Evolutionary conservation across 2,888 invertebrate species (phyloP), one percentile per base, ranked within the genome.

Genomic region (Enchytraeus crypticus): DNA sequence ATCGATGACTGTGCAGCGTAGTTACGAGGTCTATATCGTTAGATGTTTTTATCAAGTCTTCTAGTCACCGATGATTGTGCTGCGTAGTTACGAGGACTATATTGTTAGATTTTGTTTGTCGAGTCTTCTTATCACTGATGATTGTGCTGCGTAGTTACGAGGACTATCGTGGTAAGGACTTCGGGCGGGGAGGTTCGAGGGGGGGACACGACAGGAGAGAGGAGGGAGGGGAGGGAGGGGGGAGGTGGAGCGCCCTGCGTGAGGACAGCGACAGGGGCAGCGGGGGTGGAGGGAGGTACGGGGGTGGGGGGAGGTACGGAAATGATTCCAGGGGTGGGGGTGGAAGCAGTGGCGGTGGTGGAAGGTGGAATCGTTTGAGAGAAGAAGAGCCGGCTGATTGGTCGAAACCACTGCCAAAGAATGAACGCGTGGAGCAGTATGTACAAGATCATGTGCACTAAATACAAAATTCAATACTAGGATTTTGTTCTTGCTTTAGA

Each of bases 351-450:
- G 38, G 32, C 23, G 62, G 62, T 21, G 60, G 63, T 1, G 23
- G 49, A 3, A 56, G 77, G 82, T 74, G 67, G 66, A 64, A 55
- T 38, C 30, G 58, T 4, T 59, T 62, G 49, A 47, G 58, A 18
- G 64, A 64, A 26, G 62, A 62, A 0, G 57, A 59, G 5, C 47
- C 29, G 5, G 60, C 34, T 23, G 95, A 95, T 80, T 96, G 92
- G 90, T 88, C 90, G 71, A 77, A 87, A 72, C 88, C 90, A 75
- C 83, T 89, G 75, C 85, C 89, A 69, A 85, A 87, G 76, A 92
- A 95, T 82, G 92, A 92, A 79, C 85, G 89, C 73, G 76, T 88
- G 79, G 95, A 95, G 83, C 79, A 84, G 82, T 92, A 89, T 80
- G 82, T 92, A 2, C 21, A n/a, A 26, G 14, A n/a, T n/a, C n/a